Percentiles rank a stretch among this genome's conserved stretches.
phyloP scores from a whole-genome alignment of 2,113 vertebrate species.

The Setophaga kirtlandii region DNA sequence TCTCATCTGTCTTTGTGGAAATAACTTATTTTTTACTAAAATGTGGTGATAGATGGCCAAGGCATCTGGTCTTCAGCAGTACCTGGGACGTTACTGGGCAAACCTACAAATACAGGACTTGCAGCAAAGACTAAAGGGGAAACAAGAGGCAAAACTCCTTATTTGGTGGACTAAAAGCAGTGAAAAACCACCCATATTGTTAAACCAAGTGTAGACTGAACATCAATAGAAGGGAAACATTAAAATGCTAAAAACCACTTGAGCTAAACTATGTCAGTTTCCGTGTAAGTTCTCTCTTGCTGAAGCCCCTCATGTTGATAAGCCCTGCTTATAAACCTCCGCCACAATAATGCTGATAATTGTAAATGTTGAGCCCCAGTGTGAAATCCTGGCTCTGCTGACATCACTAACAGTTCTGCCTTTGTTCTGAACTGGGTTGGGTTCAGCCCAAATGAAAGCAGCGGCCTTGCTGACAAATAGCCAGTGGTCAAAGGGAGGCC shows the following conservation, averaged over 20 bases:
- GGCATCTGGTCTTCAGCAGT: neutral
- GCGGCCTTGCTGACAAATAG: neutral
- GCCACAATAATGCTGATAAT: neutral
- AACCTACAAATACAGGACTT: neutral
- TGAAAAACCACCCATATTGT: neutral
- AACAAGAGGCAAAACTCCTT: neutral
- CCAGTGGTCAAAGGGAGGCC: neutral
- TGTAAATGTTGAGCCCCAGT: neutral
- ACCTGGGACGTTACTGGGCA: neutral
- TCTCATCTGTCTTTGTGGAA: neutral
- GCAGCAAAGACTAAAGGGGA: neutral
- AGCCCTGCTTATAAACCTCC: neutral
- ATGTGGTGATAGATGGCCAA: neutral
- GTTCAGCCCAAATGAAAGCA: conserved; percentile 2
- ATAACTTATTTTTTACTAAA: neutral
- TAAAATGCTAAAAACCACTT: neutral
- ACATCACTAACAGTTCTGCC: neutral
- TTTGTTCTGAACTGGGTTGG: neutral
- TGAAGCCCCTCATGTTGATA: neutral
- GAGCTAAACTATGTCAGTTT: neutral
- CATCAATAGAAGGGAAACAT: neutral
- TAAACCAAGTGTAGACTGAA: neutral
- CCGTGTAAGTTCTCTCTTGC: neutral
- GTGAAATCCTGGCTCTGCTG: conserved; percentile 17
- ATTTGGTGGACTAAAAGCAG: neutral